A percentile compares a stretch with the other conserved stretches of the same genome.
Conservation (phyloP, 2,797 vertebrate genomes). For the Chrosomus eos region DNA sequence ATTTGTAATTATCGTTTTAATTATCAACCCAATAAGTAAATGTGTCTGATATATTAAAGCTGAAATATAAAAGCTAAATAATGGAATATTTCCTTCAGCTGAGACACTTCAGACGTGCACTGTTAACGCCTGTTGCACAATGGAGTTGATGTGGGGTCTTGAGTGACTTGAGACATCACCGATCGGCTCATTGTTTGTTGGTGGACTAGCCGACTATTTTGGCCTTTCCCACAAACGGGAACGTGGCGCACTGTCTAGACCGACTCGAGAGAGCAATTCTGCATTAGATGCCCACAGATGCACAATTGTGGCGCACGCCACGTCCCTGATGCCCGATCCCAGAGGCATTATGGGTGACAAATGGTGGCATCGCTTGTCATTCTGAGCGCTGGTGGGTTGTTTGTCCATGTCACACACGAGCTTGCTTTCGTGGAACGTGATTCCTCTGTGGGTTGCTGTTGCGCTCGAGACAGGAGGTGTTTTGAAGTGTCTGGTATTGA, state of each 20-base stretch:
- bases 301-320: constrained; percentile 50
- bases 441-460: constrained; percentile 33
- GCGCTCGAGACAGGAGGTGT: constrained; percentile 24
- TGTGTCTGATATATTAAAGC: no score
- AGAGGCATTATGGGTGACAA: constrained; percentile 70
- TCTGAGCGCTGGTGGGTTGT: constrained; percentile 64
- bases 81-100: no score
- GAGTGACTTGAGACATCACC: neutral
- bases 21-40: no score
- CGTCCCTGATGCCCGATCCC: constrained; percentile 64
- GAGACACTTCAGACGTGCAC: no score
- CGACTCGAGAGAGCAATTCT: constrained; percentile 29
- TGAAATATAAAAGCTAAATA: no score
- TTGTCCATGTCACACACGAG: constrained; percentile 70
- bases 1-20: no score
- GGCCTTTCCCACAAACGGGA: neutral
- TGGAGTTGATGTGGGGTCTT: neutral
- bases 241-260: neutral
- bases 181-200: neutral
- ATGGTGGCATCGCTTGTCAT: constrained; percentile 70
- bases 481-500: constrained; percentile 20
- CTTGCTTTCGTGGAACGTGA: constrained; percentile 26
- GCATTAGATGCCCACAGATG: constrained; percentile 33
- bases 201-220: neutral
- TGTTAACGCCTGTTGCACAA: no score